Base-by-base conservation (phyloP, 1,140 invertebrate genomes). In the Dysdera silvatica region DNA sequence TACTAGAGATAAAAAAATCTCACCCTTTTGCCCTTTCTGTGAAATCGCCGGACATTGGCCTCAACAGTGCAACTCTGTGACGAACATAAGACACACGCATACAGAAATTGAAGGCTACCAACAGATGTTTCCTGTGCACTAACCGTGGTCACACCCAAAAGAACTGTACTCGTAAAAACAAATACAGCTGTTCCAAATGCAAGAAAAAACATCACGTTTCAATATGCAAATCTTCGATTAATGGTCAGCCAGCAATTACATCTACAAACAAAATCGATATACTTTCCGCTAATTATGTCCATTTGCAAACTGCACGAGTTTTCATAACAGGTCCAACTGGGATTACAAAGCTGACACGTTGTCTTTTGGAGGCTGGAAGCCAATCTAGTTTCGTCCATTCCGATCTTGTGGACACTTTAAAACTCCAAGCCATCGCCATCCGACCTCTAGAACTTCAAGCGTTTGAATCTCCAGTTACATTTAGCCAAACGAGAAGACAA, bases 131-230 rank as follows among this genome's bases (percentile, higher is more conserved):
- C 24, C 28, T 61, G 33, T 53, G 49, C 18, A 53, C 37, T 56
- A 61, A 45, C 20, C n/a, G 40, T 4, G 37, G 49, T 28, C 28
- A 52, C 31, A 61, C 20, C 31, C 20, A 43, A 14, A 16, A 33
- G 32, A 61, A 53, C 4, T 53, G 48, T 23, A 23, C 58, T 23
- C 26, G 58, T 24, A 53, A 53, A 61, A 23, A 61, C 16, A 43
- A n/a, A 23, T 35, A 3, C 20, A 35, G 8, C 4, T 61, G 48
- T 24, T 24, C 33, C 10, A 54, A 61, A 32, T 53, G 48, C 12
- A 53, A 53, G 24, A 53, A 53, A 26, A 52, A 53, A 24, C 49
- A 53, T 24, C 49, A 45, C 28, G 58, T 61, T 43, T 61, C 48
- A 16, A 61, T 29, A 29, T 31, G 37, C 16, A 26, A 14, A 14